These are phyloP conservation scores for Acrobasis suavella DNA, from an alignment of 2,888 invertebrate genomes.

Conservation along the genomic window DNA sequence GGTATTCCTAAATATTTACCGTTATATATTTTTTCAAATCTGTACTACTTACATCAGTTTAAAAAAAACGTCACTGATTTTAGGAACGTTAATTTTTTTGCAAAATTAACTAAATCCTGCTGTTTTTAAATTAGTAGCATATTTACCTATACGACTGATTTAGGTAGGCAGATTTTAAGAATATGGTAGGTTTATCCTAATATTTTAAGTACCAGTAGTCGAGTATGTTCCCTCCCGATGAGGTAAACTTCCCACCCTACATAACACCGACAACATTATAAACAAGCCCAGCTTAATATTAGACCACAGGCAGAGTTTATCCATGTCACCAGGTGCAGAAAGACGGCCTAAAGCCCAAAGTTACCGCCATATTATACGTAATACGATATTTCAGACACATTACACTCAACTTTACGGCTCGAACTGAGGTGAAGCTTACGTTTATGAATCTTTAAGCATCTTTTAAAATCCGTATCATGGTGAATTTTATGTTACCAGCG, in stretches of 20 bases:
- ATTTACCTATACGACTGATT: too few species aligned
- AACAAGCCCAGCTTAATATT: constrained; percentile 61
- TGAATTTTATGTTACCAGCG: constrained; percentile 48
- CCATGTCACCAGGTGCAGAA: constrained; percentile 73
- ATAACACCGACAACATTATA: constrained; percentile 37
- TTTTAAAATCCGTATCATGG: constrained; percentile 69
- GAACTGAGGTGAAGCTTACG: constrained; percentile 67
- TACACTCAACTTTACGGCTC: constrained; percentile 74
- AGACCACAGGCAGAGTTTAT: constrained; percentile 68
- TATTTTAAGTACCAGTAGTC: too few species aligned
- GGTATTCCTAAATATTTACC: too few species aligned
- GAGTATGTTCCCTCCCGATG: too few species aligned
- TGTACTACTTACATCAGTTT: too few species aligned
- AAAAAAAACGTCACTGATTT: too few species aligned
- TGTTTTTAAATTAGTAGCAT: too few species aligned
- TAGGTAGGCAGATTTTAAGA: too few species aligned
- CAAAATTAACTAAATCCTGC: too few species aligned
- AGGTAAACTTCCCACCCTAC: constrained; percentile 30
- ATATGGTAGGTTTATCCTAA: too few species aligned
- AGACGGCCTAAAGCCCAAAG: constrained; percentile 65
- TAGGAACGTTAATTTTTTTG: too few species aligned
- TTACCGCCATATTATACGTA: constrained; percentile 63
- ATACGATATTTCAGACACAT: constrained; percentile 68
- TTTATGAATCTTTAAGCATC: constrained; percentile 78
- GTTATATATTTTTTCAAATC: too few species aligned